Base-by-base conservation (phyloP, 2,888 invertebrate species). In the Melinopterus prodromus region DNA sequence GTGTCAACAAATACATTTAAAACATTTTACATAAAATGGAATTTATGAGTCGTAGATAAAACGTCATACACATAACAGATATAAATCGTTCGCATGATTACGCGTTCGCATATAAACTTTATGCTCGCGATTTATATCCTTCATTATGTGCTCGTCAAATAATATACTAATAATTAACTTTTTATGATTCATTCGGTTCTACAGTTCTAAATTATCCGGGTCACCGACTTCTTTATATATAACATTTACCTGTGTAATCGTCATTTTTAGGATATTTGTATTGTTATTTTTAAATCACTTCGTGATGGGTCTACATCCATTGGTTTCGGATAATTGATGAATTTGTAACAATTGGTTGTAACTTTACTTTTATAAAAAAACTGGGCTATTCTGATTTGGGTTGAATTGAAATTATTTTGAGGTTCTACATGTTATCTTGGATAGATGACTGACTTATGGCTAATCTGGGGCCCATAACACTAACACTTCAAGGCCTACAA, bases 241-340 rank as follows among this genome's bases (percentile, higher is more conserved):
- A 70, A 70, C 4, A 70, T 70, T 70, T n/a, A 70, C 70, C 70
- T 70, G 70, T 70, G 16, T 70, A 7, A 16, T 70, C 70, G 9
- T 26, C 26, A 26, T 26, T 26, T 26, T 26, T 26, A 26, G 26
- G 26, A 26, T 26, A 14, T 69, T 69, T 69, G 15, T n/a, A n/a
- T 69, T 69, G 14, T 69, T 69, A n/a, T 69, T n/a, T 69, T n/a
- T n/a, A n/a, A 69, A n/a, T 69, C 1, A 69, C 69, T 69, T 69
- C 15, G 69, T n/a, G 69, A 69, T 69, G 14, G 69, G 15, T 69
- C 69, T 69, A 69, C 69, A 69, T 69, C 69, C 69, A 69, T 69
- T 3, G 69, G 69, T 69, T 69, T 69, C 14, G 69, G 69, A 69
- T 69, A 69, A 69, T 69, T 69, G 15, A 69, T 3, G 69, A 69